Evolutionary conservation across 2,113 vertebrate species (phyloP), one percentile per base, ranked within the genome.

Genomic region (Empidonax traillii): DNA sequence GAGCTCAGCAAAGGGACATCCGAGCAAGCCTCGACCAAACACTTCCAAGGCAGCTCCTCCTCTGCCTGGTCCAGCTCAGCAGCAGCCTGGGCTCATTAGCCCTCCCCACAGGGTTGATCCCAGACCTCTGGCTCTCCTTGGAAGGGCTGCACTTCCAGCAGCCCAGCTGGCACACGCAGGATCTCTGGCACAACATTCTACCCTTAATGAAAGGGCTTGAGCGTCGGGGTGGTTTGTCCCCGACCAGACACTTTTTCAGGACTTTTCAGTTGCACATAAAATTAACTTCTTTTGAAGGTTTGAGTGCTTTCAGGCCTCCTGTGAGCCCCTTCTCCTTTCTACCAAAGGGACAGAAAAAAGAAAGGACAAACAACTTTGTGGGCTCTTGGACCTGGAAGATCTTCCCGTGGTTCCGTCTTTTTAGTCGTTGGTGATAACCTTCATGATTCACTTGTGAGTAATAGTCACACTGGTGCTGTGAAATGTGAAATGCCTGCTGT

Each of bases 41-140:
- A 2, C 25, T 31, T 8, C 59, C 59, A 28, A 62, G 65, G 24
- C 27, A 76, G 58, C 19, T 8, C 0, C 3, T 10, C 5, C 8
- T 27, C 21, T 30, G 37, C 21, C 8, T 14, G 8, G 17, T 1
- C 3, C 17, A 52, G 35, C 14, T 1, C 43, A 14, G 66, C 9
- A 6, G 4, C 14, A 43, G 41, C 61, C 30, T 4, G 21, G 23
- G 71, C 43, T 39, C 52, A 3, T 7, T 1, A 62, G 11, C n/a
- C 51, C n/a, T 71, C 7, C 76, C 35, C 53, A 7, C 0, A 1
- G 33, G 27, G 37, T 22, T 10, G 10, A 23, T 20, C 14, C 63
- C 2, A 2, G 24, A 6, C 1, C 47, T 5, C 39, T 10, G 21
- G 27, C 43, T 44, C 19, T 17, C 12, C 44, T 9, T 0, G 3